Base-by-base conservation (phyloP, 2,888 invertebrate species). In the Parthenolecanium corni region DNA sequence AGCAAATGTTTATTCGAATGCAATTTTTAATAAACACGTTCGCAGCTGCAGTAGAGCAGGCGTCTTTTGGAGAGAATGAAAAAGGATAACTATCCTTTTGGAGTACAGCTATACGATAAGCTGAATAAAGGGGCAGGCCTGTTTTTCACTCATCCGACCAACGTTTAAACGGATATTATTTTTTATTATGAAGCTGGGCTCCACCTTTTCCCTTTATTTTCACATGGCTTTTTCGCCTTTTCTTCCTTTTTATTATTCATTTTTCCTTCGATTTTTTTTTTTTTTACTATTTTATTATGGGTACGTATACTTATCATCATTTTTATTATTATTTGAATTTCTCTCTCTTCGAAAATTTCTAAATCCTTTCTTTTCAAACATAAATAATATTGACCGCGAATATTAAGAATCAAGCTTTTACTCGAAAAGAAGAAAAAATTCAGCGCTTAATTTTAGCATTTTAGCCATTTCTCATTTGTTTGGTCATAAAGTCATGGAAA, bases 61-160 rank as follows among this genome's bases (percentile, higher is more conserved):
- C 49, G 49, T 49, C 49, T 21, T 21, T 21, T 18, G 21, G 14
- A 18, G 14, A 14, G 23, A 49, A 49, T 21, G 49, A 49, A 23
- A 23, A 49, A 49, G 20, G 21, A 18, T 14, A 49, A 49, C 49
- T 49, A 14, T 11, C 49, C 5, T 49, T 49, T 49, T 23, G 21
- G 20, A 20, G 49, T 23, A 14, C 14, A 49, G 23, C 3, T 49
- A 51, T 40, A 61, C 61, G 36, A 36, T 51, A 61, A 61, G 61
- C 51, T 44, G 46, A 31, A 57, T 47, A 57, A 47, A 49, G 61
- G 61, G 61, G 61, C 61, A 61, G 61, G 61, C 61, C 61, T 61
- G 61, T 61, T 61, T 61, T 61, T 61, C 61, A 61, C 61, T 58
- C 61, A 61, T 61, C 61, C 61, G 61, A 61, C 61, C 61, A 61